These are phyloP conservation scores for Siniperca chuatsi DNA, from an alignment of 2,113 vertebrate genomes.

Conservation along the genomic window DNA sequence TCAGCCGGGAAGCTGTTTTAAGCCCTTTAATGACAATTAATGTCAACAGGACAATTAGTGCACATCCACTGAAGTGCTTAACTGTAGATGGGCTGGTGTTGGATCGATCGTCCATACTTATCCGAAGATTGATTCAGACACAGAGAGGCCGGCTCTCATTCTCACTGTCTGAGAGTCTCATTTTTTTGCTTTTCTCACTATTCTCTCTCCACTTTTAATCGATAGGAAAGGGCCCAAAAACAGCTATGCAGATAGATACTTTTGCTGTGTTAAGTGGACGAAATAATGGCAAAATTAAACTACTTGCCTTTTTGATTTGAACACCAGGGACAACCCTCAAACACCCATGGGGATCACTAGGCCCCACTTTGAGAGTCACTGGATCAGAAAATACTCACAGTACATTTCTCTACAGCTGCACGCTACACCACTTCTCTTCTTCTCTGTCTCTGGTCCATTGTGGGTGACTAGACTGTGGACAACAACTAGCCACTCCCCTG, in stretches of 20 bases:
- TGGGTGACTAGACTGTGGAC: slow-evolving; percentile 60
- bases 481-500: slow-evolving; percentile 53
- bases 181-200: slow-evolving; percentile 27
- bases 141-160: slow-evolving; percentile 38
- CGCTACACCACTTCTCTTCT: slow-evolving; percentile 59
- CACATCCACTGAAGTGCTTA: slow-evolving; percentile 77
- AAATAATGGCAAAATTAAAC: slow-evolving; percentile 35
- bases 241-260: slow-evolving; percentile 1
- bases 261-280: slow-evolving; percentile 19
- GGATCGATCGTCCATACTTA: slow-evolving; percentile 82
- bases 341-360: slow-evolving; percentile 17
- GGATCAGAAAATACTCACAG: slow-evolving; percentile 61
- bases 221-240: background rate
- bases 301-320: slow-evolving; percentile 25
- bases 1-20: slow-evolving; percentile 67
- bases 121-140: slow-evolving; percentile 82
- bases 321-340: slow-evolving; percentile 3
- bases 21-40: slow-evolving; percentile 86
- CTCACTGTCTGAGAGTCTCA: slow-evolving; percentile 41
- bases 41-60: slow-evolving; percentile 86
- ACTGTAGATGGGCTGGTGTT: slow-evolving; percentile 70
- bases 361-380: slow-evolving; percentile 61
- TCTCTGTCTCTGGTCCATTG: slow-evolving; percentile 50
- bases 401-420: slow-evolving; percentile 64
- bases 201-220: slow-evolving; percentile 22